A percentile compares a stretch with the other conserved stretches of the same genome.
Conservation (phyloP, 35 echinoderm and acorn worm genomes). For the Strongylocentrotus purpuratus region DNA sequence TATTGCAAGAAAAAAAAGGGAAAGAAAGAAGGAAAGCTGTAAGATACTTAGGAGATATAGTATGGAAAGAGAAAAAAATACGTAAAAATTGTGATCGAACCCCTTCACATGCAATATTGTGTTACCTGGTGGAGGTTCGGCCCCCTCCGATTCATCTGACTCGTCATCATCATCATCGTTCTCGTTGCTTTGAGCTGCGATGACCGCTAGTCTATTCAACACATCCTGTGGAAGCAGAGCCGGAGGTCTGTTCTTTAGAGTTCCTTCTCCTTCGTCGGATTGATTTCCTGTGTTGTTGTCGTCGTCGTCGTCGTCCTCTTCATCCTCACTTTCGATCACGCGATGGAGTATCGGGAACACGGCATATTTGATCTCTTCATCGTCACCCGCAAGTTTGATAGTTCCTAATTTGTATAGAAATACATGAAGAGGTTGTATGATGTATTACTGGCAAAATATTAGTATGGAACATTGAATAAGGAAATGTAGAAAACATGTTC, state of each 20-base stretch:
- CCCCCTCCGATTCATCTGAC: neutral
- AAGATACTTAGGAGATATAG: too few relatives aligned
- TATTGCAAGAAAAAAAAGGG: too few relatives aligned
- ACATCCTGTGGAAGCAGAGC: conserved; percentile 18
- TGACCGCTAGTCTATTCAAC: neutral
- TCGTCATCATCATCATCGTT: neutral
- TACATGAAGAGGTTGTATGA: neutral
- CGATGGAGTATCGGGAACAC: conserved; percentile 78
- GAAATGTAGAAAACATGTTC: neutral
- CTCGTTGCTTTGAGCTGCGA: neutral
- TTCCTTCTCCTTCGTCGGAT: neutral
- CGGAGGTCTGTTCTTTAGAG: neutral
- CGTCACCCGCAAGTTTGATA: conserved; percentile 61
- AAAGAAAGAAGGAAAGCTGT: too few relatives aligned
- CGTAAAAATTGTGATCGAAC: too few relatives aligned
- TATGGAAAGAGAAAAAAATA: too few relatives aligned
- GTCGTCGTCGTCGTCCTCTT: conserved; percentile 54
- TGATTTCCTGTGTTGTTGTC: neutral
- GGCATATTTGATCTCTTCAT: conserved; percentile 24
- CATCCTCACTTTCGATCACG: conserved; percentile 45
- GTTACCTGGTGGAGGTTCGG: conserved; percentile 20
- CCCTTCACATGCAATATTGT: too few relatives aligned
- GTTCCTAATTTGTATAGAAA: conserved; percentile 15
- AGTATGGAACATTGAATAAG: too few relatives aligned
- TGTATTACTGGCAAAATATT: too few relatives aligned